Conservation (phyloP, 2,797 vertebrate genomes). For the Pachyuromys duprasi region DNA sequence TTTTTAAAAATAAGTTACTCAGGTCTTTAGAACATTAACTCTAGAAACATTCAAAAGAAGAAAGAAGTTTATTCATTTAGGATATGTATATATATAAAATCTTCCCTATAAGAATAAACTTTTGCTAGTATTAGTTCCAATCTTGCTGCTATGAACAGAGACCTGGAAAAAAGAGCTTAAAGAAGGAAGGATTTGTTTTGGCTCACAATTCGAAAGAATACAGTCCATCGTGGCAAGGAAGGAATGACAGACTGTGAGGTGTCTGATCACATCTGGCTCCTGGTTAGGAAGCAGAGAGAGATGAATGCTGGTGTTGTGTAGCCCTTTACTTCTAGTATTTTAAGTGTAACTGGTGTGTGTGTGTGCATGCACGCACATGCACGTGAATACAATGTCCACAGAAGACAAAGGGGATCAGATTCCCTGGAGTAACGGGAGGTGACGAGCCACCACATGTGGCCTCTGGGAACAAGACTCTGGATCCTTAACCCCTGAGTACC, state of each 20-base stretch:
- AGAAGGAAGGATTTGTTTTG: neutral
- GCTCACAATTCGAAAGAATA: neutral
- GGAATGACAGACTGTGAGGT: too few relatives aligned
- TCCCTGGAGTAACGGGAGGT: neutral
- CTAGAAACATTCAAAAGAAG: slow-evolving; percentile 43
- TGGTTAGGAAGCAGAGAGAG: neutral
- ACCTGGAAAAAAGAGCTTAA: neutral
- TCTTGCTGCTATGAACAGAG: neutral
- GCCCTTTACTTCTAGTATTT: neutral
- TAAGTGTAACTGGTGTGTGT: neutral
- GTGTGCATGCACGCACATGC: too few relatives aligned
- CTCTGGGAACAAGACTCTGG: neutral
- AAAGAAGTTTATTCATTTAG: slow-evolving; percentile 30
- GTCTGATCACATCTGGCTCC: neutral
- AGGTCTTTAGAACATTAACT: neutral
- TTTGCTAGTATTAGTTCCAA: neutral
- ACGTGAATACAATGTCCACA: too few relatives aligned
- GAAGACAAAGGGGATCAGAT: neutral
- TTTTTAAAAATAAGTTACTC: neutral
- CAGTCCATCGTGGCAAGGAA: neutral
- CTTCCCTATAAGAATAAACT: neutral
- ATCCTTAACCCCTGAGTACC: neutral
- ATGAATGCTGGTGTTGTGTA: neutral
- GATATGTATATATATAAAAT: neutral
- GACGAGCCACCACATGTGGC: too few relatives aligned